Percentiles rank a stretch among this genome's conserved stretches.
phyloP scores from a whole-genome alignment of 2,888 invertebrate species.

The Tiliacea aurago region DNA sequence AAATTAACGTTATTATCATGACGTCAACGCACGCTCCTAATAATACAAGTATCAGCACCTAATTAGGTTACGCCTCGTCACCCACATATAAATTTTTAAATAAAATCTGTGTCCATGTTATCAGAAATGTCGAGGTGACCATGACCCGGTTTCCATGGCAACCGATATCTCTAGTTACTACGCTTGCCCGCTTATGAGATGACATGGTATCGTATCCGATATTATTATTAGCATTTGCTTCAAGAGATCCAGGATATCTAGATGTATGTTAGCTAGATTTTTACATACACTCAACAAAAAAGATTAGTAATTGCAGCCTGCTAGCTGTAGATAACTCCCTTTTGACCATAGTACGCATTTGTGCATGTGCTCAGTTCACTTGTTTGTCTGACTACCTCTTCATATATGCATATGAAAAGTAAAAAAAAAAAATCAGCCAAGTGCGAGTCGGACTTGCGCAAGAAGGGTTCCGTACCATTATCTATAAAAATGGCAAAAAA shows the following conservation, averaged over 20 bases:
- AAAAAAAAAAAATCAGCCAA: too few relatives aligned
- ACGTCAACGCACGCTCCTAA: constrained; percentile 11
- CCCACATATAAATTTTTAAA: constrained; percentile 36
- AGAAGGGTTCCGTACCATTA: too few relatives aligned
- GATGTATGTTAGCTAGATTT: neutral
- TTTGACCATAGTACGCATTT: neutral
- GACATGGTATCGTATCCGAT: constrained; percentile 24
- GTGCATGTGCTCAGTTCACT: neutral
- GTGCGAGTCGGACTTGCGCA: too few relatives aligned
- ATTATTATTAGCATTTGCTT: constrained; percentile 6
- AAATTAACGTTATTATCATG: constrained; percentile 1
- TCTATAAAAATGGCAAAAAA: too few relatives aligned
- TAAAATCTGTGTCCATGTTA: constrained; percentile 30
- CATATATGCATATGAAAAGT: too few relatives aligned
- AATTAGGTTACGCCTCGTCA: constrained; percentile 25
- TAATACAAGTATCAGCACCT: constrained; percentile 26
- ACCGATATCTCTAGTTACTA: constrained; percentile 51
- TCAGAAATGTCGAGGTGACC: constrained; percentile 64
- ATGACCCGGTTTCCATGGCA: constrained; percentile 70
- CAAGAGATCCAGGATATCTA: neutral
- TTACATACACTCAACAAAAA: neutral
- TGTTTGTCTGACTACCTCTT: neutral
- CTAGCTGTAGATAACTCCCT: neutral
- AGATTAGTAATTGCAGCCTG: neutral
- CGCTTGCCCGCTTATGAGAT: constrained; percentile 31